Evolutionary conservation across 2,888 invertebrate species (phyloP).

Genomic region (Deroplatys truncata): DNA sequence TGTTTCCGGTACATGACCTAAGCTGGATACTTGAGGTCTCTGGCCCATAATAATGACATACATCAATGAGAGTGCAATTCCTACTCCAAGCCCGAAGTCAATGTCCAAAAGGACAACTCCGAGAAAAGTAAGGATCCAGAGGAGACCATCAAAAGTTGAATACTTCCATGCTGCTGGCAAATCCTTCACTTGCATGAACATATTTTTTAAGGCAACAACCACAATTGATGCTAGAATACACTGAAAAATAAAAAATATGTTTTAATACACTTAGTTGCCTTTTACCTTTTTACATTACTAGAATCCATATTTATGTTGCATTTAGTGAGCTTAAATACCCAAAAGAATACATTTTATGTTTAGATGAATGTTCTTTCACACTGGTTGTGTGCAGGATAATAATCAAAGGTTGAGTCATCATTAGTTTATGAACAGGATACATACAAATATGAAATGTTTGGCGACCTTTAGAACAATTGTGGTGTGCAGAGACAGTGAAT

Average conservation of each 20-base stretch:
- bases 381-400: too few relatives aligned
- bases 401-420: too few relatives aligned
- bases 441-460: too few relatives aligned
- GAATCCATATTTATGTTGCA: background rate
- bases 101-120: constrained; percentile 52
- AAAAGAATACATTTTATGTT: background rate
- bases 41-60: constrained; percentile 46
- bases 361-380: background rate
- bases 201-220: constrained; percentile 71
- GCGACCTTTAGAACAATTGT: too few relatives aligned
- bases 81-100: constrained; percentile 50
- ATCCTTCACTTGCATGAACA: constrained; percentile 67
- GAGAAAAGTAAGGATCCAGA: constrained; percentile 51
- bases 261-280: background rate
- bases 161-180: constrained; percentile 47
- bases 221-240: constrained; percentile 65
- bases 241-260: constrained; percentile 40
- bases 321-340: background rate
- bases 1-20: constrained; percentile 40
- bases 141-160: constrained; percentile 49
- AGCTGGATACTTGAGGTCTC: constrained; percentile 35
- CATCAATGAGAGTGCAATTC: constrained; percentile 47
- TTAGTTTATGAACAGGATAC: too few relatives aligned
- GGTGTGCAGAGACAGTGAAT: too few relatives aligned
- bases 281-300: background rate